Conservation (phyloP, 2,797 vertebrate genomes). For the Aulostomus chinensis region DNA sequence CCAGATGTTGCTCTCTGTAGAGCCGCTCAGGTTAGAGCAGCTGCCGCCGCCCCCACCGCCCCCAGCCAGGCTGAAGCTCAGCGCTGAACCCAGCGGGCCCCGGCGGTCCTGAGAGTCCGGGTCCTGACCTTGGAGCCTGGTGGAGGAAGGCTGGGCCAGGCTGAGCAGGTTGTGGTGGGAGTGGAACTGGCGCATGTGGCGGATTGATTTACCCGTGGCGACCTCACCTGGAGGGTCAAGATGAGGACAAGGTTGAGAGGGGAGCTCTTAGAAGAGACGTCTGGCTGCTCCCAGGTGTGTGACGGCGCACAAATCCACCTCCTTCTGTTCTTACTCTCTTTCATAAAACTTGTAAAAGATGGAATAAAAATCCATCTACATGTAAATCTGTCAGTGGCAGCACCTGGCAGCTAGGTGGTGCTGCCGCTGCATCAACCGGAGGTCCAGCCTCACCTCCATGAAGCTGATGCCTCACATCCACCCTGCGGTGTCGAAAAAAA, state of each 20-base stretch:
- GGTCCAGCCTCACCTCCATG: too few relatives aligned
- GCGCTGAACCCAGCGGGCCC: constrained; percentile 6
- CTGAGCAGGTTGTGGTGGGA: constrained; percentile 84
- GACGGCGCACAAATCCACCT: too few relatives aligned
- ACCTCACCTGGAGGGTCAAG: constrained; percentile 58
- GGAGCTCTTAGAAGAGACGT: not conserved
- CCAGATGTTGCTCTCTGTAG: constrained; percentile 73
- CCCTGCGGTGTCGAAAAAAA: too few relatives aligned
- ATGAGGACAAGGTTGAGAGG: not conserved
- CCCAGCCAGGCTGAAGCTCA: constrained; percentile 38
- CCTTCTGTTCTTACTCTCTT: too few relatives aligned
- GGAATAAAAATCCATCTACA: too few relatives aligned
- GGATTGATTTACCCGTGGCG: constrained; percentile 70
- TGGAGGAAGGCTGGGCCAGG: constrained; percentile 58
- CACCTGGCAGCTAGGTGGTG: not conserved
- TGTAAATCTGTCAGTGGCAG: too few relatives aligned
- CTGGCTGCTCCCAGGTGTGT: too few relatives aligned
- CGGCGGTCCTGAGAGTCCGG: constrained; percentile 28
- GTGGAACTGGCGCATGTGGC: constrained; percentile 80
- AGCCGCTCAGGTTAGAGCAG: constrained; percentile 49
- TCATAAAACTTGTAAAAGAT: too few relatives aligned
- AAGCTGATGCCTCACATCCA: too few relatives aligned
- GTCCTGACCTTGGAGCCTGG: constrained; percentile 40
- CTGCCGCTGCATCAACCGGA: not conserved
- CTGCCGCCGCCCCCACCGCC: constrained; percentile 23